A percentile compares a stretch with the other conserved stretches of the same genome.
Conservation (phyloP, 2,113 vertebrate genomes). For the Cranoglanis bouderius region DNA sequence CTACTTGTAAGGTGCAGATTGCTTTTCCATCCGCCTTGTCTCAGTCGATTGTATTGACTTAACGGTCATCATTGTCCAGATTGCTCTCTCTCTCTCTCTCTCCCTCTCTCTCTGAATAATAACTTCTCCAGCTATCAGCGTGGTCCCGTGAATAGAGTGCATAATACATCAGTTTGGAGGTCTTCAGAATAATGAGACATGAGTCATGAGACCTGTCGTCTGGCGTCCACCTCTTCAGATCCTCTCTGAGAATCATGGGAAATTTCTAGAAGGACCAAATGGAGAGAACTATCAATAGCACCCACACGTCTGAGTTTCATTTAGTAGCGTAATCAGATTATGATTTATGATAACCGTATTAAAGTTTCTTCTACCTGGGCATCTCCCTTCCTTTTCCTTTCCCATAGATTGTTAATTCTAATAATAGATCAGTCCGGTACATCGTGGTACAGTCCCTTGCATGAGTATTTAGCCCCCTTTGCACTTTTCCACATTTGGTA, state of each 20-base stretch:
- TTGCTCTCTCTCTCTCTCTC: constrained; percentile 8
- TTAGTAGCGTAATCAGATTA: not conserved
- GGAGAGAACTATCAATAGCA: constrained; percentile 1
- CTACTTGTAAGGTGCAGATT: not conserved
- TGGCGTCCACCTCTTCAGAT: constrained; percentile 14
- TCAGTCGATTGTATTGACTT: constrained; percentile 20
- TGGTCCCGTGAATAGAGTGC: constrained; percentile 4
- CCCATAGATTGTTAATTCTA: not conserved
- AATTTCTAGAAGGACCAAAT: constrained; percentile 6
- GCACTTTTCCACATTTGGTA: not conserved
- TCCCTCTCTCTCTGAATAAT: constrained; percentile 25
- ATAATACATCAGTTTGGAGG: constrained; percentile 43
- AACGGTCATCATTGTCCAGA: constrained; percentile 37
- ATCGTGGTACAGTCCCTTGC: not conserved
- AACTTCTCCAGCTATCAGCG: constrained; percentile 23
- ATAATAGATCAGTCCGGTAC: not conserved
- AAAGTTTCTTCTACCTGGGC: not conserved
- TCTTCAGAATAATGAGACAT: constrained; percentile 47
- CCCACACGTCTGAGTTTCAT: not conserved
- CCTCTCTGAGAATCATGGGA: not conserved
- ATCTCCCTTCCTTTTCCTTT: not conserved
- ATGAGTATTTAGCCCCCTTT: not conserved
- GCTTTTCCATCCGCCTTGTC: not conserved
- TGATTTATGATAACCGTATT: constrained; percentile 2
- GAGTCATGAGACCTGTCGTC: constrained; percentile 37